Percentiles rank a stretch among this genome's conserved stretches.
Conservation (phyloP, 2,888 invertebrate genomes). For the Pristionchus mayeri region DNA sequence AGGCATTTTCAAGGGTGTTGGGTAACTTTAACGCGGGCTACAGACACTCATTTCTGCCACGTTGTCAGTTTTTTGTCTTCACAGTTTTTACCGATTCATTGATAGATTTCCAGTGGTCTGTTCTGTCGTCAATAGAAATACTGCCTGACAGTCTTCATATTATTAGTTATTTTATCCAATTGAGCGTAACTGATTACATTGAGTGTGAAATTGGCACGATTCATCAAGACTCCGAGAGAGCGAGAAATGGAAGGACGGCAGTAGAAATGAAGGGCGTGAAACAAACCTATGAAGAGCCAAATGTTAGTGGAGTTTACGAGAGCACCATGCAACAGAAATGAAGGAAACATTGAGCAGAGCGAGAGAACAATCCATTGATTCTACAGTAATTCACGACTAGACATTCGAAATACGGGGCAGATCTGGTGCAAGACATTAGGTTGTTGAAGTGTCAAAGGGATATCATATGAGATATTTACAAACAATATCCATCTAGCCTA, state of each 20-base stretch:
- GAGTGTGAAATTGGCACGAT: constrained; percentile 1
- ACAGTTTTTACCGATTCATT: no score
- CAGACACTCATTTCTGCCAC: no score
- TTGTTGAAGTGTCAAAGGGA: not conserved
- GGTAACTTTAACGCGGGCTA: no score
- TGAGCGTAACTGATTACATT: not conserved
- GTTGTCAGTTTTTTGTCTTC: no score
- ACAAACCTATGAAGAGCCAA: constrained; percentile 7
- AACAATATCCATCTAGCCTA: constrained; percentile 44
- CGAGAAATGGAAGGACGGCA: constrained; percentile 1
- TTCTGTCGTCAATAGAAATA: no score
- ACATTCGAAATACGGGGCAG: constrained; percentile 26
- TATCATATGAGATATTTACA: constrained; percentile 38
- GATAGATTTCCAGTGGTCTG: no score
- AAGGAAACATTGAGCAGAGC: constrained; percentile 22
- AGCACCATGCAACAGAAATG: constrained; percentile 37
- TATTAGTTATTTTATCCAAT: constrained; percentile 1
- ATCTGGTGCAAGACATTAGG: constrained; percentile 20
- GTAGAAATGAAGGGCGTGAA: not conserved
- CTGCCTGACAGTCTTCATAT: no score
- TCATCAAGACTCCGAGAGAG: constrained; percentile 8
- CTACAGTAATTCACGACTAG: not conserved
- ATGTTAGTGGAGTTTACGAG: constrained; percentile 24
- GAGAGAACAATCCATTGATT: not conserved
- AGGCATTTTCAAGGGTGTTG: no score